These are phyloP conservation scores for Halictus quadricinctus DNA, from an alignment of 2,888 invertebrate genomes.

Conservation along the genomic window DNA sequence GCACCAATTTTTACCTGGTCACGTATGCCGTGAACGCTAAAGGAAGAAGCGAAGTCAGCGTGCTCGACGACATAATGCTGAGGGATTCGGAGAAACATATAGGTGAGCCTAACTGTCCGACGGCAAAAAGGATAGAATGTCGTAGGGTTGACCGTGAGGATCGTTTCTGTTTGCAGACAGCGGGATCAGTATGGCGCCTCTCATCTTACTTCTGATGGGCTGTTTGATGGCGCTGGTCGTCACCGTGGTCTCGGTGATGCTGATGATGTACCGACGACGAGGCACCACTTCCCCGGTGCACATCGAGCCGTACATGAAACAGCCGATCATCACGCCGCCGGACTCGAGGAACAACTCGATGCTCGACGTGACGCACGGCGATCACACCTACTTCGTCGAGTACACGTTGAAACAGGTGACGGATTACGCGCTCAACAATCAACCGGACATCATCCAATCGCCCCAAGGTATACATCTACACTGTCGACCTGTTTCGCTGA, in stretches of 20 bases:
- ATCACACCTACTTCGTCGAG: conserved; percentile 92
- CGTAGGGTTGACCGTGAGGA: neutral
- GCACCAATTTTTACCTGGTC: conserved; percentile 84
- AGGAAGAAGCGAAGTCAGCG: conserved; percentile 91
- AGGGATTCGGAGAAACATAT: conserved; percentile 93
- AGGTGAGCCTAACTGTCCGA: conserved; percentile 84
- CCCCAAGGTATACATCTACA: conserved; percentile 83
- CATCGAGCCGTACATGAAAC: conserved; percentile 81
- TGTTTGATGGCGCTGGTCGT: conserved; percentile 87
- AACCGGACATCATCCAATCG: conserved; percentile 92
- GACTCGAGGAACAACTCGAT: conserved; percentile 84
- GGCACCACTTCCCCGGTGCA: conserved; percentile 82
- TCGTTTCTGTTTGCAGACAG: conserved; percentile 83
- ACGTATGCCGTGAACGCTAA: conserved; percentile 93
- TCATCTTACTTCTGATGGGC: conserved; percentile 88
- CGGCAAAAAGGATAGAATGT: neutral
- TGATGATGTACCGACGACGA: conserved; percentile 86
- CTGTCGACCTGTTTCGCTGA: neutral
- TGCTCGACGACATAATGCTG: conserved; percentile 93
- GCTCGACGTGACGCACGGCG: conserved; percentile 91
- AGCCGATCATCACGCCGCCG: conserved; percentile 81
- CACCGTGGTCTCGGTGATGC: conserved; percentile 86
- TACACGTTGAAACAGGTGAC: conserved; percentile 88
- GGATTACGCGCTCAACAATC: conserved; percentile 82
- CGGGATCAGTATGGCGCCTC: conserved; percentile 88